Base-by-base conservation (phyloP, 2,113 vertebrate species). In the Epinephelus lanceolatus region DNA sequence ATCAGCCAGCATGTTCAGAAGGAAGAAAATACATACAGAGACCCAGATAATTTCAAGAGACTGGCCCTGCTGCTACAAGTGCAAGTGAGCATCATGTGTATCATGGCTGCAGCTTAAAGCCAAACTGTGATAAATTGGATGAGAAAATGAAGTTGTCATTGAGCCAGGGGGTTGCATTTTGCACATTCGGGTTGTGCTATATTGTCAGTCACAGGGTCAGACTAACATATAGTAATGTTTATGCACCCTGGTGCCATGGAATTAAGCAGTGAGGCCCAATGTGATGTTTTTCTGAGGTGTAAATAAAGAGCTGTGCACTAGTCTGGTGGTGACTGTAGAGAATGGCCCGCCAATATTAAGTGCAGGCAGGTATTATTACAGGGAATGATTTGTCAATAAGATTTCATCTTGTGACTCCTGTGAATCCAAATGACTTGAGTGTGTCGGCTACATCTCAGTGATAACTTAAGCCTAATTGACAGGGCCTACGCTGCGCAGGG, bases 391-490 rank as follows among this genome's bases (percentile, higher is more conserved):
- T 78, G 89, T 87, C 92, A 81, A 87, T 91, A 87, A 45, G 53
- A 71, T 71, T 82, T 72, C 72, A 78, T 84, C 82, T 76, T 11
- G 18, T 53, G 45, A 71, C 74, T 83, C 81, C 62, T 80, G 65
- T 57, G 82, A 71, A 72, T 69, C 78, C 82, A 70, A 75, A 80
- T 77, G 71, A 79, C 80, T 80, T 55, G 37, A 87, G 83, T 71
- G 69, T 77, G 59, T 82, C 71, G 70, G 71, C 84, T 47, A 62
- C 71, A 75, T 78, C 81, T 83, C 77, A 23, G 79, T 72, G 78
- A 88, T 92, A 89, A 88, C 79, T 82, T 82, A 69, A 52, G 86
- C 57, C 76, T 92, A 92, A 92, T 90, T 92, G 90, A 88, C 78
- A 81, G 80, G 62, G 57, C 69, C 68, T 37, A 23, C 25, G 12